Base-by-base conservation (phyloP, 2,797 vertebrate species). In the Cuniculus paca region DNA sequence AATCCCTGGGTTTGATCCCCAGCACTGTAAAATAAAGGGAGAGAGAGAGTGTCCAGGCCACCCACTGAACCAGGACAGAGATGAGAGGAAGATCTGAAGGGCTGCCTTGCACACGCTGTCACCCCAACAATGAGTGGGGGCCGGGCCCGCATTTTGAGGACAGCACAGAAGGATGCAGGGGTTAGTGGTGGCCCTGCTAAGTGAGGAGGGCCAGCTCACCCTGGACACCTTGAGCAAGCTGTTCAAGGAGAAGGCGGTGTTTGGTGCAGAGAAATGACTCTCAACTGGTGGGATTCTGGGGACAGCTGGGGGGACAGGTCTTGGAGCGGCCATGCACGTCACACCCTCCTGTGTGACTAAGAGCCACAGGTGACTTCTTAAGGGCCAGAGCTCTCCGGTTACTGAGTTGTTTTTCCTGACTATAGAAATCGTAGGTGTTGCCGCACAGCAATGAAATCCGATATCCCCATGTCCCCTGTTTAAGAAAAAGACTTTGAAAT, bases 401-500 rank as follows among this genome's bases (percentile, higher is more conserved):
- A 81, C 14, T 6, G 14, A 95, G 28, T n/a, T 88, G 12, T 72
- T 96, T 80, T 83, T 56, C 61, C 56, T 24, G 24, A 68, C 34
- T 34, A 48, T 54, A 52, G 36, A 97, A 39, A 91, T 50, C 75
- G 68, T 91, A 87, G 70, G 63, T 42, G n/a, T 80, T 70, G 78
- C 20, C 6, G 0, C n/a, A 65, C 6, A 36, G 75, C 50, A 42
- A 2, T 85, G 39, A 95, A 95, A 86, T 91, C 65, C 63, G 65
- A 63, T 74, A 58, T 17, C 63, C 70, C 34, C 48, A 39, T 34
- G 50, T 74, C 90, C 60, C n/a, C 24, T 85, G 85, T 84, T 54
- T 58, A 82, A 88, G 91, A 48, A 52, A 95, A 90, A 90, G 92
- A 70, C 89, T 85, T 81, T 81, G 68, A 93, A 97, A 91, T 31